These are phyloP conservation scores for Itoplectis maculator DNA, from an alignment of 2,888 invertebrate species.

Conservation along the genomic window DNA sequence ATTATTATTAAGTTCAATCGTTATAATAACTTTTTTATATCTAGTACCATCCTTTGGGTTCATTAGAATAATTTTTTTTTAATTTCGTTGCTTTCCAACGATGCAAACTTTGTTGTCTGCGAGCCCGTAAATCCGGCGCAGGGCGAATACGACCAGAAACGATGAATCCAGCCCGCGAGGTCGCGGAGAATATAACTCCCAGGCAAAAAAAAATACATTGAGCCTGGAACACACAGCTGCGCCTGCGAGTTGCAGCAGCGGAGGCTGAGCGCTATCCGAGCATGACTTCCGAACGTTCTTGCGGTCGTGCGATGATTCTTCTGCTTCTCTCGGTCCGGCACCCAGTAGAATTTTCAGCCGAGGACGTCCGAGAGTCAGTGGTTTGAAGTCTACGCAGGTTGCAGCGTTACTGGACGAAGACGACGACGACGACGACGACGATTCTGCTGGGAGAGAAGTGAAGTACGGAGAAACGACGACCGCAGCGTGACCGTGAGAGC, in stretches of 20 bases:
- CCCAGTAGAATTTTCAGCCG: slow-evolving; percentile 56
- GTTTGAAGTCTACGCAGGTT: slow-evolving; percentile 60
- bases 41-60: too few relatives aligned
- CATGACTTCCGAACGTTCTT: slow-evolving; percentile 68
- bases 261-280: slow-evolving; percentile 63
- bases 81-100: too few relatives aligned
- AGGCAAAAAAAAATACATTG: slow-evolving; percentile 18
- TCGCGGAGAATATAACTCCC: slow-evolving; percentile 26
- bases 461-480: slow-evolving; percentile 59
- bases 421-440: background rate
- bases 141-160: slow-evolving; percentile 39
- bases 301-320: slow-evolving; percentile 65
- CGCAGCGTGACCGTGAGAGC: slow-evolving; percentile 67
- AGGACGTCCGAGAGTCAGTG: slow-evolving; percentile 47
- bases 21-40: too few relatives aligned
- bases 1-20: too few relatives aligned
- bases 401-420: too few relatives aligned
- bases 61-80: too few relatives aligned
- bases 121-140: slow-evolving; percentile 40
- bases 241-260: slow-evolving; percentile 25
- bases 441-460: slow-evolving; percentile 32
- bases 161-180: background rate
- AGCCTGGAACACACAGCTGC: slow-evolving; percentile 44
- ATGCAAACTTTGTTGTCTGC: background rate
- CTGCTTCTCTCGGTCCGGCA: slow-evolving; percentile 46